A percentile compares a stretch with the other conserved stretches of the same genome.
phyloP scores from a whole-genome alignment of 2,888 invertebrate genomes.

The Troides oblongomaculatus region DNA sequence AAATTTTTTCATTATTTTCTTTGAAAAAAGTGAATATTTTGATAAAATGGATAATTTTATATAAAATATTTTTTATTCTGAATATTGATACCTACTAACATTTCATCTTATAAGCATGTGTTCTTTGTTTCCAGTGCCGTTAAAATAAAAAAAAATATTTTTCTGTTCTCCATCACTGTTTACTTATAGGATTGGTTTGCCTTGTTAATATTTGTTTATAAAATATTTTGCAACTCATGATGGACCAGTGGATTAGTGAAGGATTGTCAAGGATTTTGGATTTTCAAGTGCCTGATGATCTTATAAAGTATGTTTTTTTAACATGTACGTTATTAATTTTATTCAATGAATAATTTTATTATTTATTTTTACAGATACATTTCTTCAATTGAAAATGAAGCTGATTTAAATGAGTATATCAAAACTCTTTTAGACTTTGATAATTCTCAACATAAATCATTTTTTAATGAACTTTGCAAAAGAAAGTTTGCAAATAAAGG shows the following conservation, averaged over 20 bases:
- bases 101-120: too few relatives aligned
- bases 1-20: too few relatives aligned
- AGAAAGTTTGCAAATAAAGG: conserved; percentile 24
- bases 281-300: conserved; percentile 85
- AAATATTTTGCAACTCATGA: conserved; percentile 39
- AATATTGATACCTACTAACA: too few relatives aligned
- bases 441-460: conserved; percentile 47
- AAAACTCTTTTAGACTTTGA: conserved; percentile 85
- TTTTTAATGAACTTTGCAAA: conserved; percentile 19
- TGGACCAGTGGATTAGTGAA: conserved; percentile 84
- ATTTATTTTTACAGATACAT: conserved; percentile 81
- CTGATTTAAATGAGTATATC: conserved; percentile 89
- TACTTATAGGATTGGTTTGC: too few relatives aligned
- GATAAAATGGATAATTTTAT: too few relatives aligned
- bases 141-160: too few relatives aligned
- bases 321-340: not conserved
- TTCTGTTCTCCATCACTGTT: too few relatives aligned
- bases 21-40: too few relatives aligned
- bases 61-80: too few relatives aligned
- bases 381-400: conserved; percentile 83
- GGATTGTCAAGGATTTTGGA: conserved; percentile 83
- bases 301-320: conserved; percentile 79
- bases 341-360: not conserved
- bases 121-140: too few relatives aligned
- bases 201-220: not conserved